Evolutionary conservation across 2,113 vertebrate genomes (phyloP), one percentile per base, ranked within the genome.

Genomic region (Oxygymnocypris stewartii): DNA sequence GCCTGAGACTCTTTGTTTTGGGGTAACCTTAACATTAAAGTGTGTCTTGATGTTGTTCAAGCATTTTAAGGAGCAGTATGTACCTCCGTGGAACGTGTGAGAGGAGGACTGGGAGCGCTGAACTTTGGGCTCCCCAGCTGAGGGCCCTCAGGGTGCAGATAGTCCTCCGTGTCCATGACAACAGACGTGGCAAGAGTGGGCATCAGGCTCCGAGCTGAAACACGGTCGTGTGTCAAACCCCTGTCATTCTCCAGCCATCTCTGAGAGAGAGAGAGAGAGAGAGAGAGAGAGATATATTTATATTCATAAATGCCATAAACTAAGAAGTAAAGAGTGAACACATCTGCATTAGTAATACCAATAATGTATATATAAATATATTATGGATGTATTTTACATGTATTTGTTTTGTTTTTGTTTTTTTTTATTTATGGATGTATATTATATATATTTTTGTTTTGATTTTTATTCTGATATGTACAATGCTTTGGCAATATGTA

Each of bases 131-230:
- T 87, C 88, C 89, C 89, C 42, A 89, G 77, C 80, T 81, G 88
- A 84, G 88, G 88, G 28, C 83, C 88, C 80, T 90, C 90, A 16
- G 86, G 90, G 85, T 87, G 88, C 90, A 88, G 85, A 87, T 85
- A 90, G 88, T 91, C 89, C 90, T 92, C 89, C 84, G 88, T 82
- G 83, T 92, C 89, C 91, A 92, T 92, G 86, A 84, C 80, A 84
- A 83, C 88, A 89, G 85, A 84, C 74, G 88, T 81, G 44, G 89
- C 31, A 54, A 87, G 87, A 86, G 69, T 44, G 88, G 86, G 88
- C 87, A 90, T 91, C 88, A 91, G 90, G 87, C 80, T 80, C 42
- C 69, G 61, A 63, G 37, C 57, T 74, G 86, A 77, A 59, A 75
- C 87, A 90, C 84, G 75, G 54, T 80, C 40, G 12, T 2, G 18